Conservation (phyloP, 2,888 invertebrate species). For the Podabrus alpinus region DNA sequence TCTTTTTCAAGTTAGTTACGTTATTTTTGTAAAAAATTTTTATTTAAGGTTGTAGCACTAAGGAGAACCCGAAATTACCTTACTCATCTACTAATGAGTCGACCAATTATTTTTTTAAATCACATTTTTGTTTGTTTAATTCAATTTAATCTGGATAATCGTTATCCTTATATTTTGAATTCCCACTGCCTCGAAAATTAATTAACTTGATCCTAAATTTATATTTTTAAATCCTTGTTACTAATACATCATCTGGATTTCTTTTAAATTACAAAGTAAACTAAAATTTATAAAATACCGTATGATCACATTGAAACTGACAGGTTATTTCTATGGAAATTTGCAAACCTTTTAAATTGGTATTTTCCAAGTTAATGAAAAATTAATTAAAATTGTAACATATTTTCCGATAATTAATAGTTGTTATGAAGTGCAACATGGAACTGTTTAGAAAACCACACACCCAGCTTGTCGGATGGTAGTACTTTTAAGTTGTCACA, state of each 20-base stretch:
- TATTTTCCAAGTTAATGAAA: neutral
- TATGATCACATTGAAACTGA: neutral
- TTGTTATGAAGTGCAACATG: neutral
- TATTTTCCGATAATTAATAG: neutral
- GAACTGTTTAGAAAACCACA: neutral
- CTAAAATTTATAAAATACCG: neutral
- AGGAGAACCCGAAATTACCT: neutral
- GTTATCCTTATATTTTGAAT: neutral
- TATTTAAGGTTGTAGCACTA: neutral
- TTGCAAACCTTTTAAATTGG: neutral
- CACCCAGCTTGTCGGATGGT: neutral
- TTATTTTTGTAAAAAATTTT: neutral
- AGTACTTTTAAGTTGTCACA: neutral
- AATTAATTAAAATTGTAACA: neutral
- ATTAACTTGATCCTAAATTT: neutral
- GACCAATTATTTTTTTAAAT: neutral
- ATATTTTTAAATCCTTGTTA: neutral
- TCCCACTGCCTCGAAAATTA: neutral
- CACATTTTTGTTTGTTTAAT: neutral
- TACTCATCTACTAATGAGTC: neutral
- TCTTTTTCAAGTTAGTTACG: neutral
- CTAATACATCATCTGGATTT: neutral
- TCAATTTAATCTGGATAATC: neutral
- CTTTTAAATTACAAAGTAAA: neutral
- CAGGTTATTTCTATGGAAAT: constrained; percentile 2